Evolutionary conservation across 2,113 vertebrate genomes (phyloP), one percentile per base, ranked within the genome.

Genomic region (Triplophysa tibetana): DNA sequence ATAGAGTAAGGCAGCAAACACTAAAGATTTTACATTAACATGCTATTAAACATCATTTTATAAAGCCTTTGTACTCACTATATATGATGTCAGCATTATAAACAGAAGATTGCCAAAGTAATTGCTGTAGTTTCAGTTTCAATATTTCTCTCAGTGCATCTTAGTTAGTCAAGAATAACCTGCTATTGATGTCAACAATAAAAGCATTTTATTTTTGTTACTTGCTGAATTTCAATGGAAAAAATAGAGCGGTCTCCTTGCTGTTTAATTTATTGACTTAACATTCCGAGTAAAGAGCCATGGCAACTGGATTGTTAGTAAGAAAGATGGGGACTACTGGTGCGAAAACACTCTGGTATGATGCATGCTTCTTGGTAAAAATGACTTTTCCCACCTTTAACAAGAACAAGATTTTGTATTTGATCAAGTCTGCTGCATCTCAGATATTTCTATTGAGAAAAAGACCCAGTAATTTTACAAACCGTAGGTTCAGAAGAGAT

Each of bases 201-300:
- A 54, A 54, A 13, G 48, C 13, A 50, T 14, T 50, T 50, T 3
- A 38, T 38, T 38, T 29, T 7, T 38, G 6, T 38, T 7, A 38
- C 6, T 5, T 38, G 33, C 6, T 11, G 12, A 13, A 50, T 50
- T 50, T 50, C 45, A 4, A 50, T 6, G 3, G 21, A 11, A 21
- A 29, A 69, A 26, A 26, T 9, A 17, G 23, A 70, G 29, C 13
- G n/a, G 10, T 23, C 41, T 91, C 91, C 90, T 91, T 73, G 52
- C 87, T 89, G 24, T 86, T 85, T 69, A 89, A 78, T 23, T 81
- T 82, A 23, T 85, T 63, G 41, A 92, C 88, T 75, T 90, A 77
- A 81, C 88, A 88, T 85, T 93, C 89, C 43, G 92, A 87, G 81
- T 92, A 91, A 16, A 83, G 67, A 78, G 84, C 33, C 73, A 84